These are phyloP conservation scores for Melipona bicolor DNA, from an alignment of 2,888 invertebrate species.

Conservation along the genomic window DNA sequence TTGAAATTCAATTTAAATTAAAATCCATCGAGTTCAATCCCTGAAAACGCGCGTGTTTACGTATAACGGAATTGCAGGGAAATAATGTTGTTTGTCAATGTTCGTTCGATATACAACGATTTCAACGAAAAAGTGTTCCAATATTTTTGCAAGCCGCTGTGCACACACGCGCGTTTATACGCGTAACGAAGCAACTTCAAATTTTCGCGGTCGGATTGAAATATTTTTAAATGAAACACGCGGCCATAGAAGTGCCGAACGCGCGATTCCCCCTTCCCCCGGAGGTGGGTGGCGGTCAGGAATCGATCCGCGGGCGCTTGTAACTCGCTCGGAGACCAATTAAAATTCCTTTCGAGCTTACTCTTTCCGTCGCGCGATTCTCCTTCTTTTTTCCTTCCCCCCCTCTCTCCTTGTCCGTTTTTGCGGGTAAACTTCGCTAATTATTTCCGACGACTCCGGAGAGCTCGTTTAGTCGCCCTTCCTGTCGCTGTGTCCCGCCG, in stretches of 20 bases:
- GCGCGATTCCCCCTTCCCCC: neutral
- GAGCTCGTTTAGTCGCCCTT: constrained; percentile 53
- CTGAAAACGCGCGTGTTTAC: no score
- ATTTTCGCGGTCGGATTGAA: constrained; percentile 12
- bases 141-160: neutral
- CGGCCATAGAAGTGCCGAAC: constrained; percentile 34
- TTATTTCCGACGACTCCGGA: constrained; percentile 62
- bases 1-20: no score
- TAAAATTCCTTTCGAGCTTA: constrained; percentile 66
- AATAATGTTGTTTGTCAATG: no score
- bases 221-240: constrained; percentile 35
- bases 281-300: neutral
- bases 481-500: neutral
- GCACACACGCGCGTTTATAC: no score
- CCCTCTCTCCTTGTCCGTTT: constrained; percentile 44
- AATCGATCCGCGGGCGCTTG: constrained; percentile 29
- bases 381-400: neutral
- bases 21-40: no score
- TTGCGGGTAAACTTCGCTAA: constrained; percentile 62
- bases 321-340: constrained; percentile 67
- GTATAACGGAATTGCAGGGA: no score
- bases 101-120: no score
- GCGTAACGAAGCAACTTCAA: neutral
- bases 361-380: neutral
- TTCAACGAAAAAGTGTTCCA: neutral